phyloP scores from a whole-genome alignment of 2,113 vertebrate genomes.

The Romanogobio albipinnatus region DNA sequence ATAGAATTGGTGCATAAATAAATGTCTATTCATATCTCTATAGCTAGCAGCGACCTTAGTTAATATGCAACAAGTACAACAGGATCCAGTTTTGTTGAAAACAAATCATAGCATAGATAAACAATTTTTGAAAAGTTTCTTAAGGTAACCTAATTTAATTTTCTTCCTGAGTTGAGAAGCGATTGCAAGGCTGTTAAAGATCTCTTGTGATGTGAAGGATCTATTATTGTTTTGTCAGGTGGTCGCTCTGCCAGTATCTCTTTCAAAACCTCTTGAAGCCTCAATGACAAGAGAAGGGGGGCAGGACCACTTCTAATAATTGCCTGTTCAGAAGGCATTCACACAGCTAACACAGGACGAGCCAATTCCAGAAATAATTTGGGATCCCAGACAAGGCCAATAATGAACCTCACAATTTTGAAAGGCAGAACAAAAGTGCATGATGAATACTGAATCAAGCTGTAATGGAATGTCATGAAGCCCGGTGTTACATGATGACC shows the following conservation, averaged over 20 bases:
- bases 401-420: slow-evolving; percentile 28
- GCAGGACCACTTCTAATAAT: slow-evolving; percentile 3
- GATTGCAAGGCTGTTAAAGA: neutral
- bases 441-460: slow-evolving; percentile 1
- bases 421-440: slow-evolving; percentile 4
- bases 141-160: neutral
- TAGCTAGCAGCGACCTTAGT: slow-evolving; percentile 19
- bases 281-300: slow-evolving; percentile 24
- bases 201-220: slow-evolving; percentile 32
- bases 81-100: neutral
- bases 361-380: slow-evolving; percentile 34
- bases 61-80: neutral
- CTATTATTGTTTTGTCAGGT: slow-evolving; percentile 31
- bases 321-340: slow-evolving; percentile 9
- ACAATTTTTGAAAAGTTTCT: neutral
- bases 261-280: slow-evolving; percentile 27
- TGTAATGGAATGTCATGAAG: slow-evolving; percentile 39
- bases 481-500: neutral
- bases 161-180: neutral
- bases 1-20: slow-evolving; percentile 53
- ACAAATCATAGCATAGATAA: neutral
- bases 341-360: neutral
- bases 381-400: neutral
- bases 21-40: slow-evolving; percentile 20
- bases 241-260: slow-evolving; percentile 3